Conservation (phyloP, 2,888 invertebrate species). For the Thecocarcelia acutangulata region DNA sequence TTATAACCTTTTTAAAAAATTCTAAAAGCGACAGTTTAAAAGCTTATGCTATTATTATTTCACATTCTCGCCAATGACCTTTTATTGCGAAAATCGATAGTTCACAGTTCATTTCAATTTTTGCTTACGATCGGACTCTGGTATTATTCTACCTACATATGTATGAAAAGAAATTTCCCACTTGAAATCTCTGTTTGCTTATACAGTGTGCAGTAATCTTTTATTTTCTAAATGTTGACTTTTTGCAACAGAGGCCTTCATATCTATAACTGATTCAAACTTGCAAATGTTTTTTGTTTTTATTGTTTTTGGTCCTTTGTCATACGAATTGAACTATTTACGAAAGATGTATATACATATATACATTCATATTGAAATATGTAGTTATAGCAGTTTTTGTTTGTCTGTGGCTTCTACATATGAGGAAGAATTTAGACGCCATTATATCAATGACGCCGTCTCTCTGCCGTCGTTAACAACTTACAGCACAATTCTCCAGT, state of each 20-base stretch:
- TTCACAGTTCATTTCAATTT: not conserved
- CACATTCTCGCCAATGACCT: too few species aligned
- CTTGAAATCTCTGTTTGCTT: too few species aligned
- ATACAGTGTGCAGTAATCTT: too few species aligned
- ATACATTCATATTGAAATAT: not conserved
- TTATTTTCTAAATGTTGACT: too few species aligned
- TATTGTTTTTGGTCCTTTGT: conserved; percentile 33
- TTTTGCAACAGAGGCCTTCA: too few species aligned
- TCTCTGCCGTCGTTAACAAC: conserved; percentile 31
- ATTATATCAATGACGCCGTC: conserved; percentile 61
- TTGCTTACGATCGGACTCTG: too few species aligned
- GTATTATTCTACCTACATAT: too few species aligned
- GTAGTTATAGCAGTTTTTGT: not conserved
- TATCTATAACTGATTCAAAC: not conserved
- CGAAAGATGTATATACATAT: not conserved
- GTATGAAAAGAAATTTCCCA: too few species aligned
- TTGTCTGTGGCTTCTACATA: conserved; percentile 27
- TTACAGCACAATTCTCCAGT: conserved; percentile 4
- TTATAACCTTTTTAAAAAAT: too few species aligned
- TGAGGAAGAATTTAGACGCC: conserved; percentile 63
- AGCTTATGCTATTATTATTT: too few species aligned
- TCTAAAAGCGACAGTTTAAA: too few species aligned
- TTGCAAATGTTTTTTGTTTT: not conserved
- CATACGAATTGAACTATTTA: conserved; percentile 14
- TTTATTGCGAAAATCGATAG: not conserved